These are phyloP conservation scores for Barnardius zonarius DNA, from an alignment of 2,113 vertebrate species.

Conservation along the genomic window DNA sequence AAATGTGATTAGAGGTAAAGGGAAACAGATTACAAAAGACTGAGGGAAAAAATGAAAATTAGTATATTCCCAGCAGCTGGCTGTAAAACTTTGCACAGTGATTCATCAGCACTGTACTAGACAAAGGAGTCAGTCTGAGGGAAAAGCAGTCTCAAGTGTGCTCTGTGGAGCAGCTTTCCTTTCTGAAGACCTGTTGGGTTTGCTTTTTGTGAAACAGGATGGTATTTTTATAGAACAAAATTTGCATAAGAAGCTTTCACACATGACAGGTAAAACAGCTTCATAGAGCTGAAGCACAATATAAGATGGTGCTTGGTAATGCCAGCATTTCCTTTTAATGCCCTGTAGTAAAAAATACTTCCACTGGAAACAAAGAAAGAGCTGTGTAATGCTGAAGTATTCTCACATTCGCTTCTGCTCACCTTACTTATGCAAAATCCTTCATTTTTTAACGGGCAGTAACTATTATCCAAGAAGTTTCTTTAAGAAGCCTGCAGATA, in stretches of 20 bases:
- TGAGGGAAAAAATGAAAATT: not conserved
- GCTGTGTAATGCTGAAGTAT: not conserved
- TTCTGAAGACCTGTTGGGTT: not conserved
- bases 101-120: not conserved
- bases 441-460: not conserved
- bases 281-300: not conserved
- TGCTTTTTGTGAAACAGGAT: not conserved
- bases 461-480: not conserved
- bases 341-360: not conserved
- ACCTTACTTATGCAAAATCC: not conserved
- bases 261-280: accelerated
- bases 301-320: not conserved
- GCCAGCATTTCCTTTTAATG: not conserved
- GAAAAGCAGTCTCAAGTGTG: not conserved
- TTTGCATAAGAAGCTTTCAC: not conserved
- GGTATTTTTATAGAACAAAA: not conserved
- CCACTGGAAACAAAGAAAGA: not conserved
- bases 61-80: not conserved
- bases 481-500: not conserved
- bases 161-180: not conserved
- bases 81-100: not conserved
- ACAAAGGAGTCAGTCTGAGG: not conserved
- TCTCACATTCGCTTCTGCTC: not conserved
- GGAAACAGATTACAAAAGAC: not conserved
- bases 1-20: not conserved